phyloP scores from a whole-genome alignment of 2,113 vertebrate genomes.

The Chlamydotis undulata region DNA sequence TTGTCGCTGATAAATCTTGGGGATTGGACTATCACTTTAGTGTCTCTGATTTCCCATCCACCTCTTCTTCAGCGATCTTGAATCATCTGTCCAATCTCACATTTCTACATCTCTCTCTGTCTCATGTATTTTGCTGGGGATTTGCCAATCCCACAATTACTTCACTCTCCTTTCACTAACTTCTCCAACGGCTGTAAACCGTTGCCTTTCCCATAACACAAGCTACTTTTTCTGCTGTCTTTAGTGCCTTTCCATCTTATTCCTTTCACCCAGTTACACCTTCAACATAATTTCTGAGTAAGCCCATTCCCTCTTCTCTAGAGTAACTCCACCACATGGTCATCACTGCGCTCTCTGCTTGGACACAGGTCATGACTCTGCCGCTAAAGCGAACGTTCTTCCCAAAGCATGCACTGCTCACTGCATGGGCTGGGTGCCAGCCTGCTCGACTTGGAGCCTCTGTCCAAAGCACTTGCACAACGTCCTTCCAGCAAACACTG shows the following conservation, averaged over 20 bases:
- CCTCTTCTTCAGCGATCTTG: not conserved
- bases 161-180: not conserved
- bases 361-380: rapidly evolving
- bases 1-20: not conserved
- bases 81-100: not conserved
- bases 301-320: not conserved
- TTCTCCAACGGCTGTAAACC: not conserved
- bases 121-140: not conserved
- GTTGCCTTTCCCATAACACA: not conserved
- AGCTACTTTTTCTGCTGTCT: not conserved
- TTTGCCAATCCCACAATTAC: not conserved
- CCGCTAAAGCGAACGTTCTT: not conserved
- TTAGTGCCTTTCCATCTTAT: not conserved
- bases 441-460: too few species aligned
- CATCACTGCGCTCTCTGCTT: not conserved
- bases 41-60: not conserved
- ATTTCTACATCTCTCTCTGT: not conserved
- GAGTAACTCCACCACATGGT: not conserved
- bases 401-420: too few species aligned
- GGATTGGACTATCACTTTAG: not conserved
- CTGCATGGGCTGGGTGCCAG: not conserved
- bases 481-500: not conserved
- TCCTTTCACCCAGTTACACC: not conserved
- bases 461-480: not conserved
- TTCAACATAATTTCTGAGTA: not conserved